phyloP scores from a whole-genome alignment of 2,888 invertebrate genomes.

The Muscina levida region DNA sequence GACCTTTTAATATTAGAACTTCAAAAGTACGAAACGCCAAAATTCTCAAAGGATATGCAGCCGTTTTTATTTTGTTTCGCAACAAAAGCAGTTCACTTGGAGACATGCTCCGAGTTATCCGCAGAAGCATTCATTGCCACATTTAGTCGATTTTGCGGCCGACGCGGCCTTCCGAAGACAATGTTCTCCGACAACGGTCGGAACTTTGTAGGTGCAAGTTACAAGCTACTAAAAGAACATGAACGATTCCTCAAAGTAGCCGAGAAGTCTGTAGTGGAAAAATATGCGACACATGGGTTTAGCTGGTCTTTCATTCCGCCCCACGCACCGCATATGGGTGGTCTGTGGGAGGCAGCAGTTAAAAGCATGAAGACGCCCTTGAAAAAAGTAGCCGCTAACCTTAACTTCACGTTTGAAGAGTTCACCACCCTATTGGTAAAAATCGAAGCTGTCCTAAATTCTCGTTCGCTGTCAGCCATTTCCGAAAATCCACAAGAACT shows the following conservation, averaged over 20 bases:
- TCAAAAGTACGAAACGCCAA: slow-evolving; percentile 18
- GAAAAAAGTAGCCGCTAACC: slow-evolving; percentile 14
- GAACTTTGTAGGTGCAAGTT: slow-evolving; percentile 46
- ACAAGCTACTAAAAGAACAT: too few relatives aligned
- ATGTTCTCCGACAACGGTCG: slow-evolving; percentile 53
- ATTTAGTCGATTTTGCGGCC: slow-evolving; percentile 34
- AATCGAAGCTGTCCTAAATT: slow-evolving; percentile 36
- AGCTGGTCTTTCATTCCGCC: slow-evolving; percentile 50
- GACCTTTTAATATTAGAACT: slow-evolving; percentile 50
- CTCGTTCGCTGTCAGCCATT: not conserved
- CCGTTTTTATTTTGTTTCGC: slow-evolving; percentile 50
- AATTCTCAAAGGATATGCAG: slow-evolving; percentile 46
- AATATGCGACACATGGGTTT: too few relatives aligned
- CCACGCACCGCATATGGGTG: slow-evolving; percentile 47
- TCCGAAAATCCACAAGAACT: too few relatives aligned
- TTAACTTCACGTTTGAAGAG: slow-evolving; percentile 26
- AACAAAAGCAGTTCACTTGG: slow-evolving; percentile 48
- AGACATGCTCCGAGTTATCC: slow-evolving; percentile 47
- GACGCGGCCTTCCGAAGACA: slow-evolving; percentile 41
- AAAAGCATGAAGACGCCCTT: slow-evolving; percentile 28
- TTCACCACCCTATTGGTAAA: slow-evolving; percentile 21
- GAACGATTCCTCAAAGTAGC: too few relatives aligned
- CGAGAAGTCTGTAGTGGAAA: too few relatives aligned
- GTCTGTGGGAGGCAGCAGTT: slow-evolving; percentile 48
- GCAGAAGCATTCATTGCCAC: slow-evolving; percentile 48